These are phyloP conservation scores for Planococcus citri DNA, from an alignment of 1,140 invertebrate genomes.

Conservation along the genomic window DNA sequence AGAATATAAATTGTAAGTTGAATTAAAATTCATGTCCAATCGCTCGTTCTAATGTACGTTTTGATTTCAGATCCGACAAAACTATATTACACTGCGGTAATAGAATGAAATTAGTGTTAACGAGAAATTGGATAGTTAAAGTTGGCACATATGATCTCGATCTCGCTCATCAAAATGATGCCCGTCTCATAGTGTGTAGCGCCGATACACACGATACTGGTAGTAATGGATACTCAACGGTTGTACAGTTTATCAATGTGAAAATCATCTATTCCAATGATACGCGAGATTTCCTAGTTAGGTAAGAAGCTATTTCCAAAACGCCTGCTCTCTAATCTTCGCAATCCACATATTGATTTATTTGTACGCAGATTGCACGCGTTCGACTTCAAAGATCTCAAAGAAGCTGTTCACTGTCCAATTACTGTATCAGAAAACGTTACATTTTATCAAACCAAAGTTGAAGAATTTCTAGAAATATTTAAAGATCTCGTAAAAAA, in stretches of 20 bases:
- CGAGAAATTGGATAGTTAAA: slow-evolving; percentile 33
- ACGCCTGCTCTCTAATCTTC: too few relatives aligned
- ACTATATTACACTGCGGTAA: slow-evolving; percentile 54
- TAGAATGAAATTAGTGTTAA: slow-evolving; percentile 57
- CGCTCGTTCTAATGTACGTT: slow-evolving; percentile 14
- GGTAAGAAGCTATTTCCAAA: background rate
- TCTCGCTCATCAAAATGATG: slow-evolving; percentile 64
- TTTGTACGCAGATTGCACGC: slow-evolving; percentile 66
- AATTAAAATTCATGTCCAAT: slow-evolving; percentile 2
- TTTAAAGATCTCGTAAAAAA: slow-evolving; percentile 60
- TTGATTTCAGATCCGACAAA: slow-evolving; percentile 53
- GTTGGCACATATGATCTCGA: slow-evolving; percentile 28
- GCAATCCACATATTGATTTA: too few relatives aligned
- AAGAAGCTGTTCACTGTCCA: slow-evolving; percentile 54
- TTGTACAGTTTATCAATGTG: slow-evolving; percentile 69
- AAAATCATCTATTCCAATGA: slow-evolving; percentile 41
- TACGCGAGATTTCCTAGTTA: background rate
- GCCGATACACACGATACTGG: slow-evolving; percentile 59
- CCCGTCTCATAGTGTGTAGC: slow-evolving; percentile 54
- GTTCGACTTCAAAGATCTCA: slow-evolving; percentile 61
- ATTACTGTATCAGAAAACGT: slow-evolving; percentile 63
- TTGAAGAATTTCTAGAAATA: slow-evolving; percentile 72
- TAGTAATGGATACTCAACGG: slow-evolving; percentile 40
- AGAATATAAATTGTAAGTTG: slow-evolving; percentile 54
- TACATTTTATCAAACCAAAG: slow-evolving; percentile 61